Conservation (phyloP, 2,113 vertebrate species). For the Xiphias gladius region DNA sequence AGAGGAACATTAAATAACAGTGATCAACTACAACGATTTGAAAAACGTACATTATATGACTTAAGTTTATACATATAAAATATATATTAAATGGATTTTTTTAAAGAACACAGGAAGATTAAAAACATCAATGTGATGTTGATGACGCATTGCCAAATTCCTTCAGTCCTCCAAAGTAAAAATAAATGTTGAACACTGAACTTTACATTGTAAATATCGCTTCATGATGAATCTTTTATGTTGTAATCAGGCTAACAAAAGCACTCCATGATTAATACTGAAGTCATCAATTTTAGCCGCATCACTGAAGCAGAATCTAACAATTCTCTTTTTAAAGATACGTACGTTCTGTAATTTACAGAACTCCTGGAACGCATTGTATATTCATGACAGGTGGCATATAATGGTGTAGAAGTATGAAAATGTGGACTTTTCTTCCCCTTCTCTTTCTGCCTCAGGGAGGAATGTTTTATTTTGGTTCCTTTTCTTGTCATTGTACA, state of each 20-base stretch:
- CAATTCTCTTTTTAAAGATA: no score
- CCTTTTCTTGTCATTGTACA: no score
- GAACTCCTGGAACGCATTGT: background rate
- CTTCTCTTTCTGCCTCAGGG: no score
- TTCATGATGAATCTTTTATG: background rate
- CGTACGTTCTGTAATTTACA: background rate
- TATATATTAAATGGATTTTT: conserved; percentile 5
- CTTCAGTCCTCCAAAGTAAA: background rate
- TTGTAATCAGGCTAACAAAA: background rate
- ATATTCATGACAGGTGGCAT: background rate
- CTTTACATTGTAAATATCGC: background rate
- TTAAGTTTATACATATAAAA: conserved; percentile 38
- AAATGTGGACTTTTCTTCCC: background rate
- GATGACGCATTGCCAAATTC: background rate
- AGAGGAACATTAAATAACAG: conserved; percentile 24
- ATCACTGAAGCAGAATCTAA: no score
- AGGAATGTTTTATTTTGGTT: no score
- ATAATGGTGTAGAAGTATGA: background rate
- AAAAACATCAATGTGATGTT: background rate
- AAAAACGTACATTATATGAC: conserved; percentile 5
- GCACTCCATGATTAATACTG: background rate
- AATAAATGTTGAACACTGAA: background rate
- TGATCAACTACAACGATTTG: conserved; percentile 34
- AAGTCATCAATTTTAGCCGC: background rate
- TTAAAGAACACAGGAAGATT: background rate